Evolutionary conservation across 2,888 invertebrate genomes (phyloP).

Genomic region (Tiliacea aurago): DNA sequence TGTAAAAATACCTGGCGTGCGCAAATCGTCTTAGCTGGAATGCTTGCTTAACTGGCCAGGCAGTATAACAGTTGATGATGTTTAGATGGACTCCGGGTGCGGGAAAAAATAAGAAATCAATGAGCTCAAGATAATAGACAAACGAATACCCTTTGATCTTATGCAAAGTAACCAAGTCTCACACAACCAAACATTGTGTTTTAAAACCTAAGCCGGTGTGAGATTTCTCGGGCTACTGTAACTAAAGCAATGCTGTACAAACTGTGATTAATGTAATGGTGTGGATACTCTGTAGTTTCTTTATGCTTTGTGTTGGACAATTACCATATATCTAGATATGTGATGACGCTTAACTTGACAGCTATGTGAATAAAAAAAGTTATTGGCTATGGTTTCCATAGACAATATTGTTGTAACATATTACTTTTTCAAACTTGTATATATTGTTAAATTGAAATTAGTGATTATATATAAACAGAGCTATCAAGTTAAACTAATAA

Average conservation of each 20-base stretch:
- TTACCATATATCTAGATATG: constrained; percentile 45
- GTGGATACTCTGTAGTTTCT: constrained; percentile 66
- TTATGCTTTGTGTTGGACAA: constrained; percentile 61
- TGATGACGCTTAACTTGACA: constrained; percentile 49
- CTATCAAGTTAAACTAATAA: constrained; percentile 53
- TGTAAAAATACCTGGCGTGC: background rate
- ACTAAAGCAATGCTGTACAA: constrained; percentile 50
- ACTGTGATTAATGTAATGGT: constrained; percentile 70
- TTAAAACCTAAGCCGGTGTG: constrained; percentile 38
- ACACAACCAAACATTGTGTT: constrained; percentile 11
- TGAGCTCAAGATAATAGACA: too few relatives aligned
- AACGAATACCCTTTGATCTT: too few relatives aligned
- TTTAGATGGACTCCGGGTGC: background rate
- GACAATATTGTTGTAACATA: background rate
- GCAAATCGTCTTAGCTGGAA: background rate
- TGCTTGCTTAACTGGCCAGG: background rate
- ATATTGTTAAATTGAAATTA: background rate
- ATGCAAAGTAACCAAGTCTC: constrained; percentile 23
- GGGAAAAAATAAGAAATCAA: too few relatives aligned
- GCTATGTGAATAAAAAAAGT: background rate
- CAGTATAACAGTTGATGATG: background rate
- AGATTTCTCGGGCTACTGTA: constrained; percentile 50
- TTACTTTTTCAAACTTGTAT: constrained; percentile 15
- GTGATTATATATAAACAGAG: background rate
- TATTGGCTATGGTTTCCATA: constrained; percentile 26